Percentiles rank a stretch among this genome's conserved stretches.
Conservation (phyloP, 2,113 vertebrate genomes). For the Calyptomena viridis region DNA sequence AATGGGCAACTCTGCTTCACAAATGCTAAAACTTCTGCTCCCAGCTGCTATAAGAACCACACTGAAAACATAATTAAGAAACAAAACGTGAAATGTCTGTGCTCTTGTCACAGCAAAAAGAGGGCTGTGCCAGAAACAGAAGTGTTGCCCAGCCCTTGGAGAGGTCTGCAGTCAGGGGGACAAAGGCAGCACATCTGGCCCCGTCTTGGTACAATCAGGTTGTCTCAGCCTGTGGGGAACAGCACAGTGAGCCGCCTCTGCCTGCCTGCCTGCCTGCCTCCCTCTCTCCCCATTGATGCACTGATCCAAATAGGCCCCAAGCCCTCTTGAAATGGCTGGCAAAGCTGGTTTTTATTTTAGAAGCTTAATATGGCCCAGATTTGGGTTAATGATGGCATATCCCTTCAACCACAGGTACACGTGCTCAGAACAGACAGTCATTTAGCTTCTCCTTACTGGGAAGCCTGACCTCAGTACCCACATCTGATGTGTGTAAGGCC, state of each 20-base stretch:
- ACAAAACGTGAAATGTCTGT: neutral
- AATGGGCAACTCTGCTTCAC: fast-evolving
- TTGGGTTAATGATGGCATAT: slow-evolving; percentile 52
- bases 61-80: neutral
- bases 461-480: slow-evolving; percentile 48
- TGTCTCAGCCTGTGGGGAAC: neutral
- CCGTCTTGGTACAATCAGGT: neutral
- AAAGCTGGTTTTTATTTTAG: slow-evolving; percentile 73
- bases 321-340: slow-evolving; percentile 47
- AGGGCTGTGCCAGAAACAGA: neutral
- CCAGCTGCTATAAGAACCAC: fast-evolving
- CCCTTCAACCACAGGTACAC: slow-evolving; percentile 69
- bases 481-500: slow-evolving; percentile 49
- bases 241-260: neutral
- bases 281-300: neutral
- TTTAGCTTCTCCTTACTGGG: slow-evolving; percentile 55
- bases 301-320: neutral
- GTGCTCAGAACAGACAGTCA: slow-evolving; percentile 49
- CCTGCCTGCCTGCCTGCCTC: neutral
- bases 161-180: neutral
- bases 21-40: neutral
- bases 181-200: neutral
- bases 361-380: slow-evolving; percentile 68
- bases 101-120: neutral
- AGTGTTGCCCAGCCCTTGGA: neutral